Evolutionary conservation across 2,888 invertebrate species (phyloP).

Genomic region (Acanthosepion esculentum): DNA sequence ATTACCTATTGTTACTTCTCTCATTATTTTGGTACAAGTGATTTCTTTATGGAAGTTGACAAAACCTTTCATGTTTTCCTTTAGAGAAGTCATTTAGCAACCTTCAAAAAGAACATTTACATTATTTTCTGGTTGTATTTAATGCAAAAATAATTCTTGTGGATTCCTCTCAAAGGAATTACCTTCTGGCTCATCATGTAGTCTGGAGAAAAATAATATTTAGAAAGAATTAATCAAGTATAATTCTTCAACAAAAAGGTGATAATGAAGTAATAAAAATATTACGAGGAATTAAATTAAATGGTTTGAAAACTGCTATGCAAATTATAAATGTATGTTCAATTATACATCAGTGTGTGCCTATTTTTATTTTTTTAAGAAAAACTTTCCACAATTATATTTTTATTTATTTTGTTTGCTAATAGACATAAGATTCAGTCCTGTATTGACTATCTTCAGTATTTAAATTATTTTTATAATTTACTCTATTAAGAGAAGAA

Average conservation of each 20-base stretch:
- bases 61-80: background rate
- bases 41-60: constrained; percentile 4
- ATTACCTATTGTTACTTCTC: constrained; percentile 11
- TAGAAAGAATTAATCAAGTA: background rate
- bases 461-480: background rate
- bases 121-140: background rate
- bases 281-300: background rate
- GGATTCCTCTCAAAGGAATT: background rate
- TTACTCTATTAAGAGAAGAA: background rate
- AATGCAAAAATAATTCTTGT: background rate
- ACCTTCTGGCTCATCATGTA: background rate
- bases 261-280: background rate
- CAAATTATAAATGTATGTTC: background rate
- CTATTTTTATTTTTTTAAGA: background rate
- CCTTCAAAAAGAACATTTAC: background rate
- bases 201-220: background rate
- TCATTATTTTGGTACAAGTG: constrained; percentile 33
- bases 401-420: background rate
- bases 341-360: background rate
- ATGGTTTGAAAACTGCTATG: background rate
- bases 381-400: background rate
- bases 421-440: background rate
- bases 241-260: background rate
- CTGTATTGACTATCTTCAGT: background rate
- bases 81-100: background rate